phyloP scores from a whole-genome alignment of 2,888 invertebrate species.

The Therioaphis trifolii region DNA sequence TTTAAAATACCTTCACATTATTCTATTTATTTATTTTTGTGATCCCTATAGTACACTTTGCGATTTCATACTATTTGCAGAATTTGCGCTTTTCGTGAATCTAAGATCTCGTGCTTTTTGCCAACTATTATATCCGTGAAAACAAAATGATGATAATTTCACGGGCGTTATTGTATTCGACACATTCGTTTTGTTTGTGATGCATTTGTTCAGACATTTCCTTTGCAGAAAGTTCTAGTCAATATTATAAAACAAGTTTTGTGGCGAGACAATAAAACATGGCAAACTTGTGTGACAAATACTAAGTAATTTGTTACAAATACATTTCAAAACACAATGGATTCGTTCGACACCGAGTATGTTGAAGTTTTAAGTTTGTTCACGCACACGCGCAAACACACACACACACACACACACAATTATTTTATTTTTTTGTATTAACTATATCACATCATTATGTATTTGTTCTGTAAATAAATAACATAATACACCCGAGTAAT shows the following conservation, averaged over 20 bases:
- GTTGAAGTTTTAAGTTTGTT: not conserved
- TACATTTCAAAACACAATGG: slow-evolving; percentile 8
- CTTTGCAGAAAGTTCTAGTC: not conserved
- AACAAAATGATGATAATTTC: no score
- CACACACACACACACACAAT: not conserved
- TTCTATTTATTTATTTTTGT: no score
- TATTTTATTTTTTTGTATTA: not conserved
- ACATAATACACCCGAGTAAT: not conserved
- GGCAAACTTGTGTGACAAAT: slow-evolving; percentile 26
- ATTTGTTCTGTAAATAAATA: no score
- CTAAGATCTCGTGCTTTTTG: no score
- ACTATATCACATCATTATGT: not conserved
- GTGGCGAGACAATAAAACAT: slow-evolving; percentile 35
- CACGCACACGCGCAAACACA: not conserved
- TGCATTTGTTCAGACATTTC: slow-evolving; percentile 14
- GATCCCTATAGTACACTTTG: no score
- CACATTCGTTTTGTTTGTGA: slow-evolving; percentile 8
- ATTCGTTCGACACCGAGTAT: not conserved
- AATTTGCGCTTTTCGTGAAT: no score
- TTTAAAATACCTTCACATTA: no score
- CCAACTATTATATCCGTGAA: no score
- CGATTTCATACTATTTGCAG: no score
- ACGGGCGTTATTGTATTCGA: slow-evolving; percentile 1
- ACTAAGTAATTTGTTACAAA: slow-evolving; percentile 17
- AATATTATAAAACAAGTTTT: slow-evolving; percentile 1